Percentiles rank a stretch among this genome's conserved stretches.
phyloP scores from a whole-genome alignment of 2,113 vertebrate genomes.

The Pelvicachromis taeniatus region DNA sequence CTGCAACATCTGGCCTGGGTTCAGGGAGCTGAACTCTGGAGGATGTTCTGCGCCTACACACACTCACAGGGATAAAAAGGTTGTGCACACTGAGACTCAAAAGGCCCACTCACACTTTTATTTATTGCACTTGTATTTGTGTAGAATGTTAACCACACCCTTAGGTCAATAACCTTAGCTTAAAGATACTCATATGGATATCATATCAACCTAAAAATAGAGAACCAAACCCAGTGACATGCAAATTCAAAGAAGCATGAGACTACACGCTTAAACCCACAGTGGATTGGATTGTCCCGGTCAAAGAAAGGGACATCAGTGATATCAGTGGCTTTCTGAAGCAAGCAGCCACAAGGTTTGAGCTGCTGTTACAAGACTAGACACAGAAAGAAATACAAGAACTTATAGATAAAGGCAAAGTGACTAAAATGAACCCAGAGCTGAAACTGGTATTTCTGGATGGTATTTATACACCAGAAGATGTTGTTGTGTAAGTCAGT shows the following conservation, averaged over 20 bases:
- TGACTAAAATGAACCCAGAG: background rate
- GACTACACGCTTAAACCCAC: background rate
- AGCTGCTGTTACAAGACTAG: background rate
- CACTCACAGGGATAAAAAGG: conserved; percentile 40
- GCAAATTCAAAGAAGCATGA: background rate
- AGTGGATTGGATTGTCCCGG: background rate
- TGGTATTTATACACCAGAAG: background rate
- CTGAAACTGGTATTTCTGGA: background rate
- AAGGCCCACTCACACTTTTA: conserved; percentile 54
- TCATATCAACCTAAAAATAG: conserved; percentile 58
- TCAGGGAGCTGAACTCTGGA: conserved; percentile 45
- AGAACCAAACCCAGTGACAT: conserved; percentile 6
- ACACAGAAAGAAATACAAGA: background rate
- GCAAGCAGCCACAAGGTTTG: background rate
- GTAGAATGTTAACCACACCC: conserved; percentile 51
- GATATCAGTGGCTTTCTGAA: background rate
- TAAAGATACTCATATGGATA: conserved; percentile 56
- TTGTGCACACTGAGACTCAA: conserved; percentile 12
- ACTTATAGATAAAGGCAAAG: background rate
- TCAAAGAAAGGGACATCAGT: background rate
- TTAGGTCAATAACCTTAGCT: conserved; percentile 41
- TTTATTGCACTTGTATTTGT: conserved; percentile 38
- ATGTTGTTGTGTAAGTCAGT: background rate
- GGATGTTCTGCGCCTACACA: conserved; percentile 62
- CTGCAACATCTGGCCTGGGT: conserved; percentile 55